Base-by-base conservation (phyloP, 64 coral and sea anemone species). In the Stichodactyla mertensii region DNA sequence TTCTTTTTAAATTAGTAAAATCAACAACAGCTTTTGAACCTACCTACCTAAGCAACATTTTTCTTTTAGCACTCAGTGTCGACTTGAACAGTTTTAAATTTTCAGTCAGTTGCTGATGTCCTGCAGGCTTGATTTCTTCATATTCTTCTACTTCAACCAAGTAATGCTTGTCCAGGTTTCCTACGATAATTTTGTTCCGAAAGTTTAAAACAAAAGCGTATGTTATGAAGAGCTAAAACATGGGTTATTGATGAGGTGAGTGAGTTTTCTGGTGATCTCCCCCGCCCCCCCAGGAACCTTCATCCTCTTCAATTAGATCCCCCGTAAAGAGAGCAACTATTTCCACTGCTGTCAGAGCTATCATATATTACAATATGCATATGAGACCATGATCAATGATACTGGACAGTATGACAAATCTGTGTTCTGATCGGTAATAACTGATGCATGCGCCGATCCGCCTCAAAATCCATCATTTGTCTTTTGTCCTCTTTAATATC, bases 281-380 rank as follows among this genome's bases (percentile, higher is more conserved):
- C 18, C 18, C 62, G 20, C 8, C 59, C 62, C 18, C 20, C 22
- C 62, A 66, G 22, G 36, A 45, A 45, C 36, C 1, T 45, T 61
- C 14, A 61, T 61, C 2, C 14, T 61, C 18, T 13, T 18, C 18
- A 15, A 61, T 16, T 61, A 23, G 62, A 18, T 18, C 22, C 62
- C 18, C 19, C 19, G 19, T 22, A n/a, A 66, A 22, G 19, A 18
- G 18, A 66, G 62, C 12, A n/a, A 66, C 22, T 66, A 22, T 16
- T 61, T 61, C 59, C 36, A 45, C 1, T 61, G 1, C 13, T 66
- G 9, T 22, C 4, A 66, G 62, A 22, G 9, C 19, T 5, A 66
- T 66, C 22, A 66, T n/a, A n/a, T 66, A 66, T 66, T n/a, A n/a
- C 62, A 66, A 66, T 66, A 22, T 61, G 59, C 62, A 66, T 66